Percentiles rank a stretch among this genome's conserved stretches.
Evolutionary conservation across 2,113 vertebrate species (phyloP).

Genomic region (Gobio gobio): DNA sequence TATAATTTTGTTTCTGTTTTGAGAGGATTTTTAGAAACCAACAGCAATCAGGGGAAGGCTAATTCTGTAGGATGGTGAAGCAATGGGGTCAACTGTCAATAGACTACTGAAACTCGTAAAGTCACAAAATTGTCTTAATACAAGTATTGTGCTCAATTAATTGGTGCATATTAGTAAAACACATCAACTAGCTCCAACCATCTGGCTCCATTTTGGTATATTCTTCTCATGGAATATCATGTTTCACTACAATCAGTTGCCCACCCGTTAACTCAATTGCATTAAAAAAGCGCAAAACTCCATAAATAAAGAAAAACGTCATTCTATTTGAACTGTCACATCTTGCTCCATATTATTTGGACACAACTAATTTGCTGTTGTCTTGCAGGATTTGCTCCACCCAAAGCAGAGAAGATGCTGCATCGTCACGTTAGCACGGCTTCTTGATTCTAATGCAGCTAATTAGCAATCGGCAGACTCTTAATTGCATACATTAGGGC

Average conservation of each 20-base stretch:
- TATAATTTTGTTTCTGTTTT: constrained; percentile 27
- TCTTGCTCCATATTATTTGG: neutral
- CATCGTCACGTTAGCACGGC: constrained; percentile 66
- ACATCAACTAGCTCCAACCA: neutral
- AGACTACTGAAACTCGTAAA: neutral
- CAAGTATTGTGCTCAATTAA: neutral
- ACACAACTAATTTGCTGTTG: constrained; percentile 42
- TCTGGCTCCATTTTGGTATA: neutral
- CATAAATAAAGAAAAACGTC: neutral
- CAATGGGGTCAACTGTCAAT: neutral
- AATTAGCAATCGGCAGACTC: constrained; percentile 99
- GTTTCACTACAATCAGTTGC: neutral
- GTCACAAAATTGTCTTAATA: neutral
- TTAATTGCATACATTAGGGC: constrained; percentile 99
- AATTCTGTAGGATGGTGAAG: neutral
- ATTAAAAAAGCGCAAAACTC: too few species aligned
- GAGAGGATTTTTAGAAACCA: neutral
- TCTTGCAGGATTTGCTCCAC: constrained; percentile 54
- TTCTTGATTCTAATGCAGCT: constrained; percentile 96
- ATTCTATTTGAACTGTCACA: neutral
- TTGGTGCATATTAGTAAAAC: neutral
- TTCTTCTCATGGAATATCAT: neutral
- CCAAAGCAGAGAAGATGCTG: constrained; percentile 63
- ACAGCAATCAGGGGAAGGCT: neutral
- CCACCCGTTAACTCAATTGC: neutral